A percentile compares a stretch with the other conserved stretches of the same genome.
Conservation (phyloP, 1,140 invertebrate genomes). For the Euglossa dilemma region DNA sequence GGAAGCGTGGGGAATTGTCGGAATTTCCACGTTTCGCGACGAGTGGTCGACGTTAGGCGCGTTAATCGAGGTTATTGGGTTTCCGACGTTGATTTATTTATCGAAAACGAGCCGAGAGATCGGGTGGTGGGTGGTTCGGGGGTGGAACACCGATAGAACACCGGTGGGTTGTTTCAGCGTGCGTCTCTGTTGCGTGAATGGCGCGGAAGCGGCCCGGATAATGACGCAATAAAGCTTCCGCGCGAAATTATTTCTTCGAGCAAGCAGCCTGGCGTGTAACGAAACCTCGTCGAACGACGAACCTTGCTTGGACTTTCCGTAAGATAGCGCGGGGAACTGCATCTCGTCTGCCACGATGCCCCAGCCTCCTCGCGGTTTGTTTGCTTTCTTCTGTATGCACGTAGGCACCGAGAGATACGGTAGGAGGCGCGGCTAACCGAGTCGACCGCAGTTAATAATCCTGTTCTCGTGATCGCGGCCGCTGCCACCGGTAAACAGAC, state of each 20-base stretch:
- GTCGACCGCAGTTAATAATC: slow-evolving; percentile 67
- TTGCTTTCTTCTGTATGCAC: slow-evolving; percentile 56
- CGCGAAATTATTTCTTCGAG: slow-evolving; percentile 9
- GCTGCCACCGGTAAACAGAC: slow-evolving; percentile 58
- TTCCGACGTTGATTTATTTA: too few relatives aligned
- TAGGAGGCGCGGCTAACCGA: slow-evolving; percentile 68
- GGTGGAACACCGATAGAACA: too few relatives aligned
- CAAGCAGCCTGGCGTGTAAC: too few relatives aligned
- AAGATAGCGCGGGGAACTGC: slow-evolving; percentile 2
- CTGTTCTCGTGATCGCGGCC: slow-evolving; percentile 55
- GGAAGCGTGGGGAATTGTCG: too few relatives aligned
- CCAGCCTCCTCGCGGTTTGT: slow-evolving; percentile 31
- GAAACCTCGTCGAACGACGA: slow-evolving; percentile 10
- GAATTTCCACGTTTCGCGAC: too few relatives aligned
- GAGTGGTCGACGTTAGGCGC: too few relatives aligned
- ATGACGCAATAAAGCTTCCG: background rate
- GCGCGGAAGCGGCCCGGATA: too few relatives aligned
- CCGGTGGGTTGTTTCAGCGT: too few relatives aligned
- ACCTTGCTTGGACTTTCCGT: background rate
- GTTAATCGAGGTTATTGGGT: background rate
- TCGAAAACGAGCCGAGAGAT: too few relatives aligned
- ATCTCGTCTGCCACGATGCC: slow-evolving; percentile 28
- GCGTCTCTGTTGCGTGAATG: too few relatives aligned
- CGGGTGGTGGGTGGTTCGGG: too few relatives aligned
- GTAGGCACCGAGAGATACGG: slow-evolving; percentile 48